Conservation (phyloP, 2,888 invertebrate species). For the Caenorhabditis sp. region DNA sequence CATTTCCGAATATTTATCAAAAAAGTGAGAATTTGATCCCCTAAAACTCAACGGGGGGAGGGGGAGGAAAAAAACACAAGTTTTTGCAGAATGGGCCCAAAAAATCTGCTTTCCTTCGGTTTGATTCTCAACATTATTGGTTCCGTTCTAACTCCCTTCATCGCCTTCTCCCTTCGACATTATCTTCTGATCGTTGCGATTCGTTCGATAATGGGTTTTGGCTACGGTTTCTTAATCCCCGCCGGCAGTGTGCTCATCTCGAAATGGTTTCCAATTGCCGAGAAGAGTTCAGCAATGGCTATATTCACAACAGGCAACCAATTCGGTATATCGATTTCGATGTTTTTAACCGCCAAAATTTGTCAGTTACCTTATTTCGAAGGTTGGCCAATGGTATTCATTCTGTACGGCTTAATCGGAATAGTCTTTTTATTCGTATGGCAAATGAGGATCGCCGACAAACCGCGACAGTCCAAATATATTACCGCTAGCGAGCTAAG, state of each 20-base stretch:
- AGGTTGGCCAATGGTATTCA: constrained; percentile 65
- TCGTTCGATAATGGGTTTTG: constrained; percentile 62
- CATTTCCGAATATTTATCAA: constrained; percentile 47
- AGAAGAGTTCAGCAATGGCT: constrained; percentile 68
- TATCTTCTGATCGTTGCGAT: constrained; percentile 43
- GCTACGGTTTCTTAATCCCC: constrained; percentile 62
- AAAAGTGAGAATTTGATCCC: constrained; percentile 33
- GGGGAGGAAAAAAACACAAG: too few species aligned
- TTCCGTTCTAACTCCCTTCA: constrained; percentile 51
- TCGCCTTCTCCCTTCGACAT: constrained; percentile 39
- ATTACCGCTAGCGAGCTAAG: constrained; percentile 62
- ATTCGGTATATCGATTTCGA: constrained; percentile 61
- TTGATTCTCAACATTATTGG: constrained; percentile 52
- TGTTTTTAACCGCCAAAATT: constrained; percentile 62
- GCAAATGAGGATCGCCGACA: constrained; percentile 53
- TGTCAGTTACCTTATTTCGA: constrained; percentile 54
- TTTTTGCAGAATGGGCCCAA: constrained; percentile 56
- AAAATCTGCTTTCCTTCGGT: constrained; percentile 51
- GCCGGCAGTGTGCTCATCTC: constrained; percentile 61
- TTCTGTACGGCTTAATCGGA: constrained; percentile 56
- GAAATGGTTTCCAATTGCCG: constrained; percentile 66
- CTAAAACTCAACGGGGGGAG: neutral
- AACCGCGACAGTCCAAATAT: constrained; percentile 55
- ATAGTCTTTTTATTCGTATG: constrained; percentile 53
- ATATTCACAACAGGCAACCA: constrained; percentile 64